Conservation (phyloP, 2,113 vertebrate genomes). For the Neolamprologus devosi region DNA sequence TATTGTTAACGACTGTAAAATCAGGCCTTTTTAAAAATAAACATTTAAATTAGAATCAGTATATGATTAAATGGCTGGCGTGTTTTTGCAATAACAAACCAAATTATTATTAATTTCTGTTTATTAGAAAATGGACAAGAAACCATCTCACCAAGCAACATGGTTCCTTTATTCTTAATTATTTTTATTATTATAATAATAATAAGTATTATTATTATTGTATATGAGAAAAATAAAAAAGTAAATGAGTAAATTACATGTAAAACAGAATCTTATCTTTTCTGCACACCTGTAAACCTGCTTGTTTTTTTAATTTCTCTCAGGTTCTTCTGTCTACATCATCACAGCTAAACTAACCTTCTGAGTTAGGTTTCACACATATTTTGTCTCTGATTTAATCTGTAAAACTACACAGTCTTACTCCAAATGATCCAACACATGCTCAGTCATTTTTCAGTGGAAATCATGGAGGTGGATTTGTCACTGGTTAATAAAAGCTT, state of each 20-base stretch:
- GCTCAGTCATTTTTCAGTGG: background rate
- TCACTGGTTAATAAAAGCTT: background rate
- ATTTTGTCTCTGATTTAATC: background rate
- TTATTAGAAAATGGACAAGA: background rate
- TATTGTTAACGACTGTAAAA: background rate
- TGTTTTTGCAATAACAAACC: background rate
- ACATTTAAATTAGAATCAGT: background rate
- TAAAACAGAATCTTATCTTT: background rate
- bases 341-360: background rate
- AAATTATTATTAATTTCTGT: background rate
- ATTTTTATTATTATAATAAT: background rate
- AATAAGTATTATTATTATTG: background rate
- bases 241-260: background rate
- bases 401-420: background rate
- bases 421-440: background rate
- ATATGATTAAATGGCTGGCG: background rate
- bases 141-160: background rate
- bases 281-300: background rate
- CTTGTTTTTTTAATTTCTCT: background rate
- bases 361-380: accelerated
- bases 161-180: background rate
- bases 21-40: background rate
- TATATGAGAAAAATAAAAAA: accelerated
- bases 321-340: background rate
- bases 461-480: background rate